Evolutionary conservation across 2,113 vertebrate genomes (phyloP), one percentile per base, ranked within the genome.

Genomic region (Eolophus roseicapilla): DNA sequence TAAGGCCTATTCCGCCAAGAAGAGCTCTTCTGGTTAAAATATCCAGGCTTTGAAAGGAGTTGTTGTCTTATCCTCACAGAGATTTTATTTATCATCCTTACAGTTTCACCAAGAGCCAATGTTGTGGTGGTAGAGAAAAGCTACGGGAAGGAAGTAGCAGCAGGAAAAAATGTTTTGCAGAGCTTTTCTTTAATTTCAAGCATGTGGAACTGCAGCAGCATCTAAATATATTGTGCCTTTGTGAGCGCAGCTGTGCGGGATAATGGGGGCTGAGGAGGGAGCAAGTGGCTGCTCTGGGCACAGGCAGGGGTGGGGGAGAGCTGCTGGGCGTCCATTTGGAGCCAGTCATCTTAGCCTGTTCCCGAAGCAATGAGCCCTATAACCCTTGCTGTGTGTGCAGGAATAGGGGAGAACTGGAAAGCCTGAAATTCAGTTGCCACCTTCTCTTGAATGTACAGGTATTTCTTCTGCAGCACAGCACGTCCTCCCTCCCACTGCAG

Each of bases 1-100:
- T 62, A 37, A 65, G 43, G 35, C 27, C 44, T 1, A 0, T 41
- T 87, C 67, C 4, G 17, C 74, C 74, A 69, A 89, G 91, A 81
- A 71, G 83, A 71, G 92, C 92, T 86, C 91, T 90, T 80, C 41
- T 69, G 86, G 74, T 27, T 91, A 82, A 88, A 96, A 92, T 86
- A 55, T 4, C 49, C n/a, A 27, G 70, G 71, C 75, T 49, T 31
- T 89, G 69, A 47, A 67, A 70, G 69, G 69, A 55, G 68, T 55
- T 7, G 37, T 60, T 11, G 2, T 31, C 52, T 67, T n/a, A 21
- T 53, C 47, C 33, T 21, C 12, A 76, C 60, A 25, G 44, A 46
- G 91, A 3, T 76, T 87, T 81, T 86, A n/a, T 88, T 92, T 80
- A 14, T 64, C 68, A 27, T 29, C 55, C 67, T 67, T 63, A 8